Evolutionary conservation across 1,140 invertebrate species (phyloP).

Genomic region (Conus ventricosus): DNA sequence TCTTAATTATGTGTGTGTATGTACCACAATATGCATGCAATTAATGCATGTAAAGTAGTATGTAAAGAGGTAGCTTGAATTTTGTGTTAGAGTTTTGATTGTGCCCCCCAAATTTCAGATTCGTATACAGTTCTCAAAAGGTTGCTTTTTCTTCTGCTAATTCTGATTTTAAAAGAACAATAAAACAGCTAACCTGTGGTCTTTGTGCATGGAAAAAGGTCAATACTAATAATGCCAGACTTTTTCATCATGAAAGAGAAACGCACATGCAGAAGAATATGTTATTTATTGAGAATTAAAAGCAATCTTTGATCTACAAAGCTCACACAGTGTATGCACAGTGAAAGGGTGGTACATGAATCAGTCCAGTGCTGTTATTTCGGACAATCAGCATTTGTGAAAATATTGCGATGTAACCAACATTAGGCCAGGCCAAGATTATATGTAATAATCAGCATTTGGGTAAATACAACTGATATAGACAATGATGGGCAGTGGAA

Average conservation of each 20-base stretch:
- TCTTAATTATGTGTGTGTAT: not conserved
- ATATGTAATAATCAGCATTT: not conserved
- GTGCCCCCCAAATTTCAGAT: no score
- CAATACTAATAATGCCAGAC: no score
- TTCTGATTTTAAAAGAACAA: no score
- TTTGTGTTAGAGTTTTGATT: no score
- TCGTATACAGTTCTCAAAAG: no score
- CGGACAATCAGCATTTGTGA: not conserved
- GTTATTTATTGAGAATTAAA: slow-evolving; percentile 27
- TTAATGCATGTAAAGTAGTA: no score
- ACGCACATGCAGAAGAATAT: not conserved
- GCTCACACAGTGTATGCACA: slow-evolving; percentile 19
- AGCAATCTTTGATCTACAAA: slow-evolving; percentile 34
- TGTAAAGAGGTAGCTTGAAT: no score
- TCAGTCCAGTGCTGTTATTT: not conserved
- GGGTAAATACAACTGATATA: not conserved
- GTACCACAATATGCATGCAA: no score
- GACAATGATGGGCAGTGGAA: not conserved
- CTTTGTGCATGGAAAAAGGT: no score
- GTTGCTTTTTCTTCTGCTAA: no score
- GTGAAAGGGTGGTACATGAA: slow-evolving; percentile 1
- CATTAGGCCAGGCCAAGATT: not conserved
- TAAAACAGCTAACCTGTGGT: no score
- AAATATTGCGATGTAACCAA: not conserved
- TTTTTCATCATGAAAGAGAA: not conserved